A percentile compares a stretch with the other conserved stretches of the same genome.
phyloP scores from a whole-genome alignment of 2,888 invertebrate genomes.

The Melieria picta region DNA sequence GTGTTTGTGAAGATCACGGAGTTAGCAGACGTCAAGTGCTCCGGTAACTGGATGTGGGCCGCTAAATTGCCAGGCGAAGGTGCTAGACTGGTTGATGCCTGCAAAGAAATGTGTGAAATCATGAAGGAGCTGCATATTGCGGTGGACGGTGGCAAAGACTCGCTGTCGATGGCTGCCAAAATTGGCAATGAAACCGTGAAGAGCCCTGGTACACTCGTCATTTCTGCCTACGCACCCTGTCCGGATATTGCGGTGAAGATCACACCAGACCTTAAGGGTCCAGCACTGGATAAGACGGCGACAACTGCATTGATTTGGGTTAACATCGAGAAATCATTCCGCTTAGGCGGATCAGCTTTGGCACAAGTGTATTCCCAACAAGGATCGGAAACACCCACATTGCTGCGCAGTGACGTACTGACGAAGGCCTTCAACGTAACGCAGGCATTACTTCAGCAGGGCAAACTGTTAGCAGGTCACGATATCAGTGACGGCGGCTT shows the following conservation, averaged over 20 bases:
- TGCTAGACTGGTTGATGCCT: conserved; percentile 86
- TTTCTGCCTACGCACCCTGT: conserved; percentile 97
- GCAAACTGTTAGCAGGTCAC: conserved; percentile 78
- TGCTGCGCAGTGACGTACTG: conserved; percentile 76
- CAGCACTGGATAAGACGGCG: conserved; percentile 66
- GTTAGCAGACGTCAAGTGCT: conserved; percentile 92
- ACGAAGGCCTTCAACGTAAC: conserved; percentile 83
- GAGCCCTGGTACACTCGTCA: conserved; percentile 89
- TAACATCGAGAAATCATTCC: conserved; percentile 78
- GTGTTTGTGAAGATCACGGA: conserved; percentile 77
- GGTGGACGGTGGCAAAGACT: conserved; percentile 97
- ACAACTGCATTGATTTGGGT: conserved; percentile 83
- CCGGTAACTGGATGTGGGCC: conserved; percentile 99
- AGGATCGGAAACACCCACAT: conserved; percentile 82
- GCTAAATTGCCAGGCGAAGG: conserved; percentile 95
- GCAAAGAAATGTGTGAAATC: conserved; percentile 85
- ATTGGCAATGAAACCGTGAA: conserved; percentile 77
- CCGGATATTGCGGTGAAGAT: conserved; percentile 86
- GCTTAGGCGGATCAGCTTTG: conserved; percentile 91
- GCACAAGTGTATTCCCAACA: conserved; percentile 91
- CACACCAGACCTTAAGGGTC: conserved; percentile 90
- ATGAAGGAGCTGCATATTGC: conserved; percentile 87
- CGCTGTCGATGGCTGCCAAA: conserved; percentile 95
- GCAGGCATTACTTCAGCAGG: conserved; percentile 80
- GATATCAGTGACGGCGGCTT: conserved; percentile 98